Percentiles rank a stretch among this genome's conserved stretches.
phyloP scores from a whole-genome alignment of 2,888 invertebrate genomes.

The Tetanocera ferruginea region DNA sequence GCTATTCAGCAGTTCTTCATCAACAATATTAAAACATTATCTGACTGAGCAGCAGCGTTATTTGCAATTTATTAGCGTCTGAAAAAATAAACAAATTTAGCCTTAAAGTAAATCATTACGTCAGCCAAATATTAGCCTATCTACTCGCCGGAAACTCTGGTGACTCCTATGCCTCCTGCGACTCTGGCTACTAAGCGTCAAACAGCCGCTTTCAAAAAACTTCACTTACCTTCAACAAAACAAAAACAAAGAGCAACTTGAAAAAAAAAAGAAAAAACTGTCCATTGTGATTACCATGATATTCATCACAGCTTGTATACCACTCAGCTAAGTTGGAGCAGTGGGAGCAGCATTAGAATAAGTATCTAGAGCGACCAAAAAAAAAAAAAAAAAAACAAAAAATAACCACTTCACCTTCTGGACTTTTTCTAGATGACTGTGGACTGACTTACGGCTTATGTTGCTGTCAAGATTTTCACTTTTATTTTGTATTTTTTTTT shows the following conservation, averaged over 20 bases:
- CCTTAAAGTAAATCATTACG: no score
- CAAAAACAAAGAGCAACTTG: background rate
- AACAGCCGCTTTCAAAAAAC: no score
- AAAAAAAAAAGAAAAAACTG: background rate
- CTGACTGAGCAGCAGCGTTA: no score
- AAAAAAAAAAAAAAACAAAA: background rate
- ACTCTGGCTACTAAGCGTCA: no score
- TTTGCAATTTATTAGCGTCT: no score
- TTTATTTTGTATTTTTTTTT: background rate
- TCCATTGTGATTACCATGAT: conserved; percentile 1
- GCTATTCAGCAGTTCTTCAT: no score
- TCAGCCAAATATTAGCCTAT: no score
- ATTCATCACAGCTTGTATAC: background rate
- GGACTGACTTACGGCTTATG: background rate
- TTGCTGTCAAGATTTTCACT: background rate
- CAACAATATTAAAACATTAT: no score
- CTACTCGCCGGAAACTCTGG: no score
- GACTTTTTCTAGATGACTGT: conserved; percentile 1
- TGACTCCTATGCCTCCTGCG: no score
- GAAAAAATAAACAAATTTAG: no score
- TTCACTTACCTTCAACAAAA: background rate
- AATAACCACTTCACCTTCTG: conserved; percentile 18
- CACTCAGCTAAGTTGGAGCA: background rate
- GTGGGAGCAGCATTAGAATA: background rate
- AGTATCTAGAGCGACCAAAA: background rate